These are phyloP conservation scores for Zootoca vivipara DNA, from an alignment of 2,113 vertebrate genomes.

Conservation along the genomic window DNA sequence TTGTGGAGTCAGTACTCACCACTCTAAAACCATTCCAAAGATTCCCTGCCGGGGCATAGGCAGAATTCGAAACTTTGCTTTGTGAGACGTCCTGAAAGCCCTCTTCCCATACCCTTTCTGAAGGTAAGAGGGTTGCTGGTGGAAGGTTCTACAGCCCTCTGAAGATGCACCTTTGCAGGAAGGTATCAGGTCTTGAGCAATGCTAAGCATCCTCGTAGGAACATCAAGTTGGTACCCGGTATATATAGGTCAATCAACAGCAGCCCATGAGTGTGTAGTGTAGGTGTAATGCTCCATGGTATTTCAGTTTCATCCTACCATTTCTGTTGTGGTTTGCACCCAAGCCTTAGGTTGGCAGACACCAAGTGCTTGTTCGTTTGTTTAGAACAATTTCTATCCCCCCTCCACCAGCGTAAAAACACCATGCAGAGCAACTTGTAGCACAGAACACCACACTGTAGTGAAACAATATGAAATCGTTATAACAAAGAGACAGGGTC, in stretches of 20 bases:
- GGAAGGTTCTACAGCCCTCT: no score
- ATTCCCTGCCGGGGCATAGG: no score
- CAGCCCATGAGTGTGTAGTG: neutral
- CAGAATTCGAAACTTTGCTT: no score
- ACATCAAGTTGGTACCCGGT: neutral
- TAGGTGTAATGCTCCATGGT: rapidly evolving
- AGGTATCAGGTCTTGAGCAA: neutral
- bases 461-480: neutral
- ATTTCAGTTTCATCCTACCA: neutral
- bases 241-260: neutral
- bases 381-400: neutral
- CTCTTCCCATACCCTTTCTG: no score
- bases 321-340: neutral
- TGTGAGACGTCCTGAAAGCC: no score
- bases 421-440: neutral
- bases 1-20: no score
- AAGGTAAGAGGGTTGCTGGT: no score
- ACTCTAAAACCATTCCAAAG: no score
- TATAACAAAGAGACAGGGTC: neutral
- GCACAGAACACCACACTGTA: neutral
- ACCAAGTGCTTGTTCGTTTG: neutral
- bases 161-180: no score
- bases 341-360: neutral
- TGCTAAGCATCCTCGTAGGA: neutral
- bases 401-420: neutral